Percentiles rank a stretch among this genome's conserved stretches.
Evolutionary conservation across 23 tunicate genomes (phyloP).

Genomic region (Trididemnum miniatum): DNA sequence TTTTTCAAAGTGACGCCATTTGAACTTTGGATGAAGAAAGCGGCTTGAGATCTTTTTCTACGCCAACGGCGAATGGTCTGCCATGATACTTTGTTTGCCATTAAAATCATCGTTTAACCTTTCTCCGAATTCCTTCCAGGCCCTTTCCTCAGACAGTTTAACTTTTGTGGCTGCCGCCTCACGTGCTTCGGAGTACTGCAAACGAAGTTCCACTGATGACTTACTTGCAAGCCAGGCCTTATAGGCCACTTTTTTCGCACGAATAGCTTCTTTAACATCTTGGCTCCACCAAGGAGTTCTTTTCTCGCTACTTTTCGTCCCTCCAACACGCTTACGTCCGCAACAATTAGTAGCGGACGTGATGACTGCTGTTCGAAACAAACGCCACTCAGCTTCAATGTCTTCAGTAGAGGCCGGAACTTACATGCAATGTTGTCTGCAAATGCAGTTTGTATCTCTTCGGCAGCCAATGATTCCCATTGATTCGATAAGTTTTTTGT

Average conservation of each 20-base stretch:
- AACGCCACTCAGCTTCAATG: too few species aligned
- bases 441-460: too few species aligned
- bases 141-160: neutral
- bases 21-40: neutral
- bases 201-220: neutral
- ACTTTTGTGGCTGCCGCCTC: neutral
- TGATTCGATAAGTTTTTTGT: too few species aligned
- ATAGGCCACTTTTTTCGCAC: neutral
- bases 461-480: too few species aligned
- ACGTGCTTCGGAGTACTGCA: neutral
- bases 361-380: too few species aligned
- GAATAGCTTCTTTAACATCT: neutral
- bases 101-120: neutral
- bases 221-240: neutral
- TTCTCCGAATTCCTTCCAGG: neutral
- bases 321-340: too few species aligned
- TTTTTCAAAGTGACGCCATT: neutral
- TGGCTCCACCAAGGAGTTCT: neutral
- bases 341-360: too few species aligned
- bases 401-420: too few species aligned
- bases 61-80: neutral
- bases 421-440: too few species aligned
- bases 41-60: neutral
- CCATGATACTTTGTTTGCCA: neutral
- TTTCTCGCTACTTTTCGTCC: too few species aligned